These are phyloP conservation scores for Bombus consobrinus DNA, from an alignment of 1,140 invertebrate genomes.

Conservation along the genomic window DNA sequence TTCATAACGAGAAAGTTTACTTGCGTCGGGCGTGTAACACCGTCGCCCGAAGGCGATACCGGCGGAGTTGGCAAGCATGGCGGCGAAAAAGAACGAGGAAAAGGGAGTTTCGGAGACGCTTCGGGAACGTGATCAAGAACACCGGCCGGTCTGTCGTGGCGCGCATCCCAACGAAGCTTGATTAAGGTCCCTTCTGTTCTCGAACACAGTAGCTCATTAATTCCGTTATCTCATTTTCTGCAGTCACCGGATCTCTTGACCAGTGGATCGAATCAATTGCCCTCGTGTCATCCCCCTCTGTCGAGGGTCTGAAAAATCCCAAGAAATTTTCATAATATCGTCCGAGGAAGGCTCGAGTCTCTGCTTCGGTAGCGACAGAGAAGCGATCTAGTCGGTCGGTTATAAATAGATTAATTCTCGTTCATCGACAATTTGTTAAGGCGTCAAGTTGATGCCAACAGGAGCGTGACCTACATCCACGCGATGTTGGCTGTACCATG, in stretches of 20 bases:
- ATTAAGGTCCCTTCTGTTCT: constrained; percentile 57
- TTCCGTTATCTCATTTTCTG: constrained; percentile 48
- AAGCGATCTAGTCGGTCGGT: neutral
- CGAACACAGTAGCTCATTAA: constrained; percentile 57
- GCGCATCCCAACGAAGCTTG: constrained; percentile 48
- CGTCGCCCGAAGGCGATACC: constrained; percentile 18
- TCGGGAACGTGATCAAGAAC: constrained; percentile 50
- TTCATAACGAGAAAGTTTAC: constrained; percentile 24
- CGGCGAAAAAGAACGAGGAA: neutral
- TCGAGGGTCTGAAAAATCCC: neutral
- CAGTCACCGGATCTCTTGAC: constrained; percentile 47
- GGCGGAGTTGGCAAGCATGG: constrained; percentile 22
- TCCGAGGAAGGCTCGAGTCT: neutral
- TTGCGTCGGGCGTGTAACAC: neutral
- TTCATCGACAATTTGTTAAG: constrained; percentile 34
- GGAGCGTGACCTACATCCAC: constrained; percentile 53
- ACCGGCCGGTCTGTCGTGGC: constrained; percentile 32
- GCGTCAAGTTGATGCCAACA: constrained; percentile 45
- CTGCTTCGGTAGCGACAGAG: neutral
- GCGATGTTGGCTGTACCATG: constrained; percentile 1
- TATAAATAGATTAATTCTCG: constrained; percentile 58
- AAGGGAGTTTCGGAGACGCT: constrained; percentile 22
- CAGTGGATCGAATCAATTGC: constrained; percentile 16
- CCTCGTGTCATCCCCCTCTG: neutral
- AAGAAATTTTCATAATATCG: neutral